These are phyloP conservation scores for Sebastes itinus DNA, from an alignment of 2,797 vertebrate genomes.

Conservation along the genomic window DNA sequence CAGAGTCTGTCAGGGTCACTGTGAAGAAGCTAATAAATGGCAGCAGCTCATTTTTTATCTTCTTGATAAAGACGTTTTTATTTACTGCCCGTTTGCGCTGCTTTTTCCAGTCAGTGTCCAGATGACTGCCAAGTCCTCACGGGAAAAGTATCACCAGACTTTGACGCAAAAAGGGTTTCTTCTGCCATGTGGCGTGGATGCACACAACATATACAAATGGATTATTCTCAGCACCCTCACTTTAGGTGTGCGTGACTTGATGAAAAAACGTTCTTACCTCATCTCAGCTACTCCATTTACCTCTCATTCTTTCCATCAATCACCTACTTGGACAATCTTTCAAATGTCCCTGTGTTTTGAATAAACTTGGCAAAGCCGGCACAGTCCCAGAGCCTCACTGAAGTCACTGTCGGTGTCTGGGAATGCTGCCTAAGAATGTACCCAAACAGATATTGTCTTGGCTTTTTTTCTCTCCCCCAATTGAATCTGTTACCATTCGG, in stretches of 20 bases:
- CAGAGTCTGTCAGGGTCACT: slow-evolving; percentile 50
- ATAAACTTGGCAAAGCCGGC: slow-evolving; percentile 37
- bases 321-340: slow-evolving; percentile 36
- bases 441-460: slow-evolving; percentile 58
- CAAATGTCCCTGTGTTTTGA: slow-evolving; percentile 26
- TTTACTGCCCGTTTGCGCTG: slow-evolving; percentile 34
- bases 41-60: slow-evolving; percentile 54
- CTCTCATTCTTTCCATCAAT: slow-evolving; percentile 40
- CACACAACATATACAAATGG: slow-evolving; percentile 1
- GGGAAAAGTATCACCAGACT: slow-evolving; percentile 23
- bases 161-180: neutral
- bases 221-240: neutral
- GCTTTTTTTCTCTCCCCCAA: neutral
- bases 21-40: slow-evolving; percentile 60
- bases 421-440: slow-evolving; percentile 70
- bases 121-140: slow-evolving; percentile 40
- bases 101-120: slow-evolving; percentile 53
- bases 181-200: neutral
- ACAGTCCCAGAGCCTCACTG: slow-evolving; percentile 5
- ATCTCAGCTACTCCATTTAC: slow-evolving; percentile 7
- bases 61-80: slow-evolving; percentile 48
- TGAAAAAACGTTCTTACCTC: neutral
- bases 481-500: slow-evolving; percentile 45
- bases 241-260: neutral
- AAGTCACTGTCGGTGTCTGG: slow-evolving; percentile 56